Conservation (phyloP, 1,140 invertebrate species). For the Colletes gigas region DNA sequence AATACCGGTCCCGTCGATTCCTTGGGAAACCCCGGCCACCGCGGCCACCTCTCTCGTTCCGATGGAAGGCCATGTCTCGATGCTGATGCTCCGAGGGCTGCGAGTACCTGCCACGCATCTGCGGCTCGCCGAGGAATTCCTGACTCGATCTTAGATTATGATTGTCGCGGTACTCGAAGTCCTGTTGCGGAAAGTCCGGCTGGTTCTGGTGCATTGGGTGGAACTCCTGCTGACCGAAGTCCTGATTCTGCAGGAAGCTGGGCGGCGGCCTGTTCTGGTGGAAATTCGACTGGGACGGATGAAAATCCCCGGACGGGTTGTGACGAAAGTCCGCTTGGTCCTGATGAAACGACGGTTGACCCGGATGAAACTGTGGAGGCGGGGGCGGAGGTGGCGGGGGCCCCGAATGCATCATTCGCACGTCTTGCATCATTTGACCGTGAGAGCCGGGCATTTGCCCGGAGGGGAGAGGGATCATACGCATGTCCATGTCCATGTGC, state of each 20-base stretch:
- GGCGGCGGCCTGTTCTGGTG: constrained; percentile 67
- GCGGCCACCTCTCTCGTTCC: constrained; percentile 69
- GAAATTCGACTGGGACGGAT: constrained; percentile 66
- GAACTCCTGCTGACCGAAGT: constrained; percentile 70
- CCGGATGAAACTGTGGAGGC: constrained; percentile 66
- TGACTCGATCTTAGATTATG: constrained; percentile 60
- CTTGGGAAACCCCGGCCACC: constrained; percentile 67
- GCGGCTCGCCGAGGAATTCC: constrained; percentile 67
- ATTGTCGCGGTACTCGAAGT: constrained; percentile 74
- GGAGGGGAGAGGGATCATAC: constrained; percentile 73
- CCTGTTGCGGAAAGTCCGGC: constrained; percentile 63
- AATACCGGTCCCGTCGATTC: constrained; percentile 67
- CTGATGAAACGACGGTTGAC: constrained; percentile 69
- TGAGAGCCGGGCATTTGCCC: constrained; percentile 56
- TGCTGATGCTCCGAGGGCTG: constrained; percentile 68
- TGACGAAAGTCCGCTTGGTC: constrained; percentile 64
- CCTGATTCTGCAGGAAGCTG: constrained; percentile 64
- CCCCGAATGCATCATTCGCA: constrained; percentile 58
- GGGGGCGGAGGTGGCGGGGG: constrained; percentile 71
- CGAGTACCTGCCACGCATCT: constrained; percentile 65
- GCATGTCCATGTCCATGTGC: constrained; percentile 77
- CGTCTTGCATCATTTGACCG: constrained; percentile 59
- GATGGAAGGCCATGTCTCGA: constrained; percentile 68
- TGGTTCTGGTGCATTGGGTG: constrained; percentile 55
- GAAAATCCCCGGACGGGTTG: constrained; percentile 68